A percentile compares a stretch with the other conserved stretches of the same genome.
Conservation (phyloP, 2,113 vertebrate genomes). For the Acanthisitta chloris region DNA sequence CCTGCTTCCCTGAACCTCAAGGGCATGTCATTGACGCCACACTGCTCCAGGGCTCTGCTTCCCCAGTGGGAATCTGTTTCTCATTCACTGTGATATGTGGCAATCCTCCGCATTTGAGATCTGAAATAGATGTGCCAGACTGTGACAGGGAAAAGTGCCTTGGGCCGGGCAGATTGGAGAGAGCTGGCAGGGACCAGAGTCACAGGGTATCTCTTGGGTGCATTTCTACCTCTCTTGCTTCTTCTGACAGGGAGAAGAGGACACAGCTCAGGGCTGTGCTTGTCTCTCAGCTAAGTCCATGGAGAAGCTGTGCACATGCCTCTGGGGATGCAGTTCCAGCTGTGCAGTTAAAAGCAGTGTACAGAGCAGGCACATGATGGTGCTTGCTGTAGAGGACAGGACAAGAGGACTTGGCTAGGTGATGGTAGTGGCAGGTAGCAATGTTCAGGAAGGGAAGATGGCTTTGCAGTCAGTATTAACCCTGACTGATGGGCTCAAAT, state of each 20-base stretch:
- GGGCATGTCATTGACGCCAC: not conserved
- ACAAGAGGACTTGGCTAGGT: not conserved
- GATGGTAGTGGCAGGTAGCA: not conserved
- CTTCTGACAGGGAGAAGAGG: not conserved
- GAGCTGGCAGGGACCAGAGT: not conserved
- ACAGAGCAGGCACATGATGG: not conserved
- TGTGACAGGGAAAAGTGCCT: not conserved
- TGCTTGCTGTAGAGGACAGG: not conserved
- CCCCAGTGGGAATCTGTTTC: conserved; percentile 14
- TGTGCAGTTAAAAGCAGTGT: not conserved
- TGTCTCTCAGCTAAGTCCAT: not conserved
- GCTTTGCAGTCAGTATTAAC: not conserved
- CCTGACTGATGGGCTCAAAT: not conserved
- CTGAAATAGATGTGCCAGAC: conserved; percentile 16
- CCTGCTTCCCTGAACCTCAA: conserved; percentile 24
- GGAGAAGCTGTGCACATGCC: not conserved
- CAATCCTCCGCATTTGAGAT: not conserved
- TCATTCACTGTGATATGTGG: not conserved
- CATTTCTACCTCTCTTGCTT: not conserved
- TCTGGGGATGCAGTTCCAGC: not conserved
- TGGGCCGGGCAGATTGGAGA: not conserved
- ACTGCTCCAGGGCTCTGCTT: not conserved
- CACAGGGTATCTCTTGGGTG: not conserved
- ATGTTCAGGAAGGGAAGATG: not conserved
- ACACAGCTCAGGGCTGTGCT: not conserved